Base-by-base conservation (phyloP, 2,113 vertebrate species). In the Vanacampus margaritifer region DNA sequence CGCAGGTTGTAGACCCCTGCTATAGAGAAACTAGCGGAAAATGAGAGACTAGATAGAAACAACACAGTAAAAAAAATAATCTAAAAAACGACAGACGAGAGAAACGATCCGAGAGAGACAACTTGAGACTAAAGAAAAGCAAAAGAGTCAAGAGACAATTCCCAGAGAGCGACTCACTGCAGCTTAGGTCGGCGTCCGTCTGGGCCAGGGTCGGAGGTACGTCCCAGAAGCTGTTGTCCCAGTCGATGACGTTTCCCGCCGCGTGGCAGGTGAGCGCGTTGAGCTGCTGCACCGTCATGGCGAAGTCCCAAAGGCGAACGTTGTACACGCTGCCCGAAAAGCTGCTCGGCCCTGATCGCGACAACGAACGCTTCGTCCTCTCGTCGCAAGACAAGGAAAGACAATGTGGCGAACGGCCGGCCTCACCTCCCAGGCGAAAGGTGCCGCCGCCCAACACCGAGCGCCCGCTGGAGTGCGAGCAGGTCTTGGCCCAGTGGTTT, bases 201-300 rank as follows among this genome's bases (percentile, higher is more conserved):
- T 93, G 94, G 71, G 95, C 89, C 64, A 89, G 80, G 5, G 87
- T 78, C 23, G 89, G 65, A 10, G 94, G 93, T 84, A 98, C 94
- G 84, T 74, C 91, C 97, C 97, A 99, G 79, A 93, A 93, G 75
- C 90, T 87, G 85, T 94, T 96, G 84, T 96, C 93, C 97, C 97
- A 99, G 91, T 98, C 96, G 5, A 98, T 73, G 72, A 98, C 79
- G 73, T 93, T 95, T 9, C 97, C 96, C 71, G 84, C 81, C 41
- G 71, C 41, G 72, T 91, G 92, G 1, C 97, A 99, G 88, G 90
- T 95, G 60, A 98, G 88, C 41, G 85, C 84, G 36, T 68, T 69
- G 19, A 98, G 92, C 57, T 89, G 74, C 72, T 81, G 76, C 0
- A 39, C 64, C 51, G 84, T 86, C 94, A 97, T 94, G 88, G 90